Base-by-base conservation (phyloP, 2,797 vertebrate species). In the Rhynchotus rufescens region DNA sequence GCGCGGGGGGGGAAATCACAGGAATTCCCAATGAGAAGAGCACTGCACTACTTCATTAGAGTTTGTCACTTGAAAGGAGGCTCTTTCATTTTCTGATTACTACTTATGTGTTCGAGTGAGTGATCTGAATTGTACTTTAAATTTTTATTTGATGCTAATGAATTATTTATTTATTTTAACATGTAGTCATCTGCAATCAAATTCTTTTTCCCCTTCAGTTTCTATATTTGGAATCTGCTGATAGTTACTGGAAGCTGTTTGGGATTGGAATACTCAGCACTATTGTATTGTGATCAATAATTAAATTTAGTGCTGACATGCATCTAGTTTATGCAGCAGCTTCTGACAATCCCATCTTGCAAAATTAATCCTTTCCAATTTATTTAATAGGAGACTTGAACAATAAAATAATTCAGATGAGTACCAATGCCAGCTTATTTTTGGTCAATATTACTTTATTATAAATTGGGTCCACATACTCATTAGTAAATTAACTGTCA, bases 221-320 rank as follows among this genome's bases (percentile, higher is more conserved):
- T 97, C 96, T 98, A 96, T 97, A 97, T 98, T 97, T 97, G 96
- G 97, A 98, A 98, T 98, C 88, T 98, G 98, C 98, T 99, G 98
- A 98, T 98, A 98, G 97, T 98, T 98, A 97, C 98, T 97, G 98
- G 98, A 98, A 98, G 96, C 97, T 97, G 97, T 97, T 97, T 97
- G 88, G 96, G 96, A 98, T 97, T 97, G 97, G 96, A 97, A 97
- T 97, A 98, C 97, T 99, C 98, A 99, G 98, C 98, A 98, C 97
- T 98, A 99, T 98, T 98, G 98, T 98, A 98, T 98, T 98, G 98
- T 98, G 98, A 98, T 99, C 98, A 98, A 99, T 98, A 98, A 98
- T 98, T 98, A 98, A 97, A 98, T 98, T 98, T 98, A 98, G 98
- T 98, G 98, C 98, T 98, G 98, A 98, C 98, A 98, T 96, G 97